A percentile compares a stretch with the other conserved stretches of the same genome.
Evolutionary conservation across 2,113 vertebrate genomes (phyloP).

Genomic region (Cygnus atratus): DNA sequence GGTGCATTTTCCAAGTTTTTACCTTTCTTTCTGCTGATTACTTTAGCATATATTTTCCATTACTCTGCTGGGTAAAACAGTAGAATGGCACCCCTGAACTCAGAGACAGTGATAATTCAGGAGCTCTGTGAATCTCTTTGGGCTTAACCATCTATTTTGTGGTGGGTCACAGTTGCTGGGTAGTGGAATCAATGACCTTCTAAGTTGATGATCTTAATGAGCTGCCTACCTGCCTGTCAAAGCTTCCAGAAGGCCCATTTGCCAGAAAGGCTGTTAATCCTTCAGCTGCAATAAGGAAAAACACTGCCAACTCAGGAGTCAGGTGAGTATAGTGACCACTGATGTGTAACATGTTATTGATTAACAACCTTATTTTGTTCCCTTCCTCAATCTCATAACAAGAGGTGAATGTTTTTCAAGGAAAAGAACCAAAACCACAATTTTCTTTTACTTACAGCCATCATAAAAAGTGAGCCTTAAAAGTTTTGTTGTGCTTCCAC

Average conservation of each 20-base stretch:
- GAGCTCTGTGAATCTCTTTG: background rate
- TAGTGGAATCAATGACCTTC: background rate
- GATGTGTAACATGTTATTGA: background rate
- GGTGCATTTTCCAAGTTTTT: background rate
- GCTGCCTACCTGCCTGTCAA: background rate
- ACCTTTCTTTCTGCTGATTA: background rate
- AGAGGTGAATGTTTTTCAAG: background rate
- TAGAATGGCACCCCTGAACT: background rate
- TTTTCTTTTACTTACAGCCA: background rate
- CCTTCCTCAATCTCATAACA: background rate
- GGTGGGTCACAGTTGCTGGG: background rate
- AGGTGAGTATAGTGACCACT: background rate
- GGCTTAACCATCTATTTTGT: background rate
- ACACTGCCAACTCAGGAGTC: background rate
- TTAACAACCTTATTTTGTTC: background rate
- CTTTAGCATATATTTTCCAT: background rate
- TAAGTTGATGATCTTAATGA: background rate
- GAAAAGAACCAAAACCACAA: background rate
- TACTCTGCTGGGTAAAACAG: background rate
- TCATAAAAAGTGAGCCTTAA: background rate
- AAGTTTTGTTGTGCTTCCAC: background rate
- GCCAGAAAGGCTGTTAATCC: background rate
- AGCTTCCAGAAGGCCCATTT: background rate
- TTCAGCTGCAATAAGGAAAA: background rate
- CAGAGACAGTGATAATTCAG: background rate